These are phyloP conservation scores for Apis laboriosa DNA, from an alignment of 1,140 invertebrate genomes.

Conservation along the genomic window DNA sequence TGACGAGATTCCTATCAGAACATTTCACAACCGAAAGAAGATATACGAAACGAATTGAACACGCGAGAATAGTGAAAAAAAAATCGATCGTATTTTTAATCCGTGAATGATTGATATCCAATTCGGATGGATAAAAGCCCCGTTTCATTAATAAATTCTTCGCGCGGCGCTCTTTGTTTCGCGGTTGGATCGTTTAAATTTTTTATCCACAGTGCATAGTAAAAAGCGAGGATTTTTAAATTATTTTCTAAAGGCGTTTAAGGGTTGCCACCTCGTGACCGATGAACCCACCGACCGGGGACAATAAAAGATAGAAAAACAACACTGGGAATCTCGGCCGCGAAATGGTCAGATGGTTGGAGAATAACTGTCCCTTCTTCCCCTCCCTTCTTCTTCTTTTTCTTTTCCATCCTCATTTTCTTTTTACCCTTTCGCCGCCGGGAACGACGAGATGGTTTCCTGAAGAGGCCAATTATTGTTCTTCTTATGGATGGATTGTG, in stretches of 20 bases:
- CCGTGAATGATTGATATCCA: conserved; percentile 7
- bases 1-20: neutral
- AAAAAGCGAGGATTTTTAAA: conserved; percentile 28
- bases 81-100: neutral
- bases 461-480: conserved; percentile 3
- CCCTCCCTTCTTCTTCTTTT: neutral
- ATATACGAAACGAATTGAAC: neutral
- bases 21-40: neutral
- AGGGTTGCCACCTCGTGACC: neutral
- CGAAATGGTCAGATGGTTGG: conserved; percentile 4
- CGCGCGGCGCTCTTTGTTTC: conserved; percentile 4
- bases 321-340: neutral
- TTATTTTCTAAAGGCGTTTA: conserved; percentile 25
- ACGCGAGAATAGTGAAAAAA: neutral
- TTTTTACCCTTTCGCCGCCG: neutral
- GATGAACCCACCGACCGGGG: neutral
- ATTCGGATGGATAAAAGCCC: conserved; percentile 5
- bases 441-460: neutral
- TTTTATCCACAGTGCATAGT: neutral
- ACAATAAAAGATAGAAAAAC: conserved; percentile 18
- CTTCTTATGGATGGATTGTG: neutral
- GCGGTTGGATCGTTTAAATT: conserved; percentile 5
- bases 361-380: neutral
- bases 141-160: conserved; percentile 41
- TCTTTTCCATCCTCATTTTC: neutral